phyloP scores from a whole-genome alignment of 2,888 invertebrate genomes.

The Phorcus lineatus region DNA sequence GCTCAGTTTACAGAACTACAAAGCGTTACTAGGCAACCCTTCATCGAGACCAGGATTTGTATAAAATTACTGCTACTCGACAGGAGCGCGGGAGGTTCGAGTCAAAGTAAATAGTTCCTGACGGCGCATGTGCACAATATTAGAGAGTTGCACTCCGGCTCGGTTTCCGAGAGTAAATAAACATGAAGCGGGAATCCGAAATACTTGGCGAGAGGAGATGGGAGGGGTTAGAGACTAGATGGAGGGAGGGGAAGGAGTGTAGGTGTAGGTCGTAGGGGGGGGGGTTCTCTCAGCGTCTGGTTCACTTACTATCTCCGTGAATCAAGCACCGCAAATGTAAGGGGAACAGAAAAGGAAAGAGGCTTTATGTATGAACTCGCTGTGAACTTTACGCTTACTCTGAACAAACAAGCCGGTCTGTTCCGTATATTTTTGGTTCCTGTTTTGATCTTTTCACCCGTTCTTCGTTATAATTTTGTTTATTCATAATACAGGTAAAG shows the following conservation, averaged over 20 bases:
- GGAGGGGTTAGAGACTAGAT: not conserved
- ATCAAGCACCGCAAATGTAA: not conserved
- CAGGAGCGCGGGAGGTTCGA: not conserved
- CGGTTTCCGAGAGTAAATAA: slow-evolving; percentile 20
- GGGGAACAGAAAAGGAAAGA: not conserved
- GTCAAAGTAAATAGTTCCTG: slow-evolving; percentile 18
- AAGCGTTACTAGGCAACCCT: slow-evolving; percentile 8
- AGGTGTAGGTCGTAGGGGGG: too few species aligned
- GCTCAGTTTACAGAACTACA: slow-evolving; percentile 12
- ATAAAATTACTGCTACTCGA: slow-evolving; percentile 16
- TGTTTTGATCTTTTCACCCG: not conserved
- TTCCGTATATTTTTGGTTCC: slow-evolving; percentile 16
- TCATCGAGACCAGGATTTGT: slow-evolving; percentile 17
- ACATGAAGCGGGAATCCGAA: slow-evolving; percentile 1
- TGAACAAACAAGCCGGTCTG: not conserved
- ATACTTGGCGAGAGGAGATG: not conserved
- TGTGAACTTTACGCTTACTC: slow-evolving; percentile 8
- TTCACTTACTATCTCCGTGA: not conserved
- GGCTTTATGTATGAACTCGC: slow-evolving; percentile 13
- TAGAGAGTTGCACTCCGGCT: slow-evolving; percentile 1
- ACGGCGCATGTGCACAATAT: slow-evolving; percentile 20
- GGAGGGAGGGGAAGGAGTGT: not conserved
- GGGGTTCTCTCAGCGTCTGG: not conserved
- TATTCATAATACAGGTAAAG: not conserved
- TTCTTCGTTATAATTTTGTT: not conserved